Base-by-base conservation (phyloP, 2,113 vertebrate genomes). In the Chlorodrepanis virens region DNA sequence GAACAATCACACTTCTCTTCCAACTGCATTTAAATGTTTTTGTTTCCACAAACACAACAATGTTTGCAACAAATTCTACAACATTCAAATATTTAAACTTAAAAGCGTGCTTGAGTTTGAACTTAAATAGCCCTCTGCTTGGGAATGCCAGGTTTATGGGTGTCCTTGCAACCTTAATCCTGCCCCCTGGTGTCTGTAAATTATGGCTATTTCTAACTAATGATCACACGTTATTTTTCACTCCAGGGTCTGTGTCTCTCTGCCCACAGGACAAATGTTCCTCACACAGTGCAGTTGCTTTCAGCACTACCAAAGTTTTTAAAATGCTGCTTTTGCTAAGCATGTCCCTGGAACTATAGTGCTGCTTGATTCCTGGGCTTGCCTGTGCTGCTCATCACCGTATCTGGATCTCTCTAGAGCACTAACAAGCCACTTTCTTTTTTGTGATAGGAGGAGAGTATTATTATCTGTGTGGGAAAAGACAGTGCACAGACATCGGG, bases 141-240 rank as follows among this genome's bases (percentile, higher is more conserved):
- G 74, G 40, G 56, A 92, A 64, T 37, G 23, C 49, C 82, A 80
- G 60, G 50, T 93, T 96, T 95, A 94, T 45, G 65, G 67, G 39
- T 94, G 67, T 79, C 71, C 91, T 69, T 72, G 47, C 59, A 93
- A 67, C 59, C 82, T 83, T 93, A 80, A 86, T 80, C 95, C 95
- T 95, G 93, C 95, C 90, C 90, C 93, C 93, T 90, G 74, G 63
- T 77, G 94, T 92, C 79, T 83, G 54, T 74, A 83, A 90, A 86
- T 87, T 70, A 94, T 11, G 63, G 44, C 44, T 64, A 57, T 94
- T 95, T 70, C 88, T 83, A 93, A 71, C 53, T 87, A 87, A 90
- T 6, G 79, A 61, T 82, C 65, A 78, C 53, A 78, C 6, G 4
- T 37, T 50, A 72, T 67, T 88, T 87, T 94, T 91, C 56, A 52